Evolutionary conservation across 1,140 invertebrate genomes (phyloP).

Genomic region (Centruroides vittatus): DNA sequence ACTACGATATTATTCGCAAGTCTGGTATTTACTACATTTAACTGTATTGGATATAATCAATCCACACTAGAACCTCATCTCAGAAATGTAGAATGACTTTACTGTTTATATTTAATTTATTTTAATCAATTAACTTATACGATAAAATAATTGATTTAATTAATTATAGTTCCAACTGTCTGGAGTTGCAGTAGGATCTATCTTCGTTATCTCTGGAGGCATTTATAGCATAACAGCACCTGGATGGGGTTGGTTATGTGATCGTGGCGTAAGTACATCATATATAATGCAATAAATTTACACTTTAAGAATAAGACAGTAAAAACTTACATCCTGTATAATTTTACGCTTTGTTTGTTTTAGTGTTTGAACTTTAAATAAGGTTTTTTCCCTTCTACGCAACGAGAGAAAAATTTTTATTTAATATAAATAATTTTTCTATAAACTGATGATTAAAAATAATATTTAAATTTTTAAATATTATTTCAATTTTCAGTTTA

Average conservation of each 20-base stretch:
- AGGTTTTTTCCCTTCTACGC: too few species aligned
- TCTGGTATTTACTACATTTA: constrained; percentile 15
- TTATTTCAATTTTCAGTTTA: constrained; percentile 3
- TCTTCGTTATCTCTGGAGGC: constrained; percentile 26
- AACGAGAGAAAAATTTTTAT: too few species aligned
- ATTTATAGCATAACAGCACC: constrained; percentile 27
- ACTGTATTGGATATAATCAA: constrained; percentile 27
- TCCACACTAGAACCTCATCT: constrained; percentile 28
- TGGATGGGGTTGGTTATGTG: constrained; percentile 26
- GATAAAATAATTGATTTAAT: not conserved
- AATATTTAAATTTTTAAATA: too few species aligned
- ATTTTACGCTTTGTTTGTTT: too few species aligned
- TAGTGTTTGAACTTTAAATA: too few species aligned
- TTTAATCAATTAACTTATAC: not conserved
- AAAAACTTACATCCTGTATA: too few species aligned
- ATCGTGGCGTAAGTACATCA: constrained; percentile 3
- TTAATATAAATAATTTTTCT: too few species aligned
- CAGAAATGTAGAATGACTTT: constrained; percentile 15
- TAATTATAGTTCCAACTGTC: constrained; percentile 23
- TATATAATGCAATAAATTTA: too few species aligned
- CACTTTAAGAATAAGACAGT: too few species aligned
- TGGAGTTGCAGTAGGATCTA: constrained; percentile 20
- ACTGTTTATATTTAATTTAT: not conserved
- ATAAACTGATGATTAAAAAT: too few species aligned
- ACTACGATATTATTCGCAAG: constrained; percentile 14